These are phyloP conservation scores for Ostrea denselamellosa DNA, from an alignment of 1,140 invertebrate species.

Conservation along the genomic window DNA sequence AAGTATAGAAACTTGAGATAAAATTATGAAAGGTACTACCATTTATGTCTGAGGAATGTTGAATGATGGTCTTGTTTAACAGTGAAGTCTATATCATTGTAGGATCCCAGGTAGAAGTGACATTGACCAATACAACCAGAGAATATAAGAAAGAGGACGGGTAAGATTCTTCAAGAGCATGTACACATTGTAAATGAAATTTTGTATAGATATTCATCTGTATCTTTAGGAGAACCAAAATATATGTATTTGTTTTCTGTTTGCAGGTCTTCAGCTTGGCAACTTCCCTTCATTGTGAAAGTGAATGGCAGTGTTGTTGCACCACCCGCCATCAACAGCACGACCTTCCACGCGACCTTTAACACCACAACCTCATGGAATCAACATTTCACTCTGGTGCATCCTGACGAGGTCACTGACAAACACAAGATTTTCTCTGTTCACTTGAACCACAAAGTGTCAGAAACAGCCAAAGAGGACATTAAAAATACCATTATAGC, in stretches of 20 bases:
- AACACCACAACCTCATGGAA: constrained; percentile 48
- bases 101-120: neutral
- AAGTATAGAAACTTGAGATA: neutral
- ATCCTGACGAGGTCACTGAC: constrained; percentile 39
- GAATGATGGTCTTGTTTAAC: neutral
- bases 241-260: neutral
- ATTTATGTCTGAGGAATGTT: neutral
- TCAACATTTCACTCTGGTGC: constrained; percentile 16
- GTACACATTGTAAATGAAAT: neutral
- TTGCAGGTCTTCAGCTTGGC: constrained; percentile 48
- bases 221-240: neutral
- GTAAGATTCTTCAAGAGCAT: neutral
- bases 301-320: constrained; percentile 43
- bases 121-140: constrained; percentile 23
- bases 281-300: constrained; percentile 51
- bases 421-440: constrained; percentile 45
- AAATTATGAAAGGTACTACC: neutral
- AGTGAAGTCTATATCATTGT: neutral
- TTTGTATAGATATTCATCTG: neutral
- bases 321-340: constrained; percentile 47
- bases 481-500: constrained; percentile 46
- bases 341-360: constrained; percentile 43
- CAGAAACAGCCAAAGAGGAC: constrained; percentile 33
- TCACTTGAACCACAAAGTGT: constrained; percentile 52
- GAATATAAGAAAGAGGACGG: constrained; percentile 29